phyloP scores from a whole-genome alignment of 2,113 vertebrate species.

The Aplodontia rufa region DNA sequence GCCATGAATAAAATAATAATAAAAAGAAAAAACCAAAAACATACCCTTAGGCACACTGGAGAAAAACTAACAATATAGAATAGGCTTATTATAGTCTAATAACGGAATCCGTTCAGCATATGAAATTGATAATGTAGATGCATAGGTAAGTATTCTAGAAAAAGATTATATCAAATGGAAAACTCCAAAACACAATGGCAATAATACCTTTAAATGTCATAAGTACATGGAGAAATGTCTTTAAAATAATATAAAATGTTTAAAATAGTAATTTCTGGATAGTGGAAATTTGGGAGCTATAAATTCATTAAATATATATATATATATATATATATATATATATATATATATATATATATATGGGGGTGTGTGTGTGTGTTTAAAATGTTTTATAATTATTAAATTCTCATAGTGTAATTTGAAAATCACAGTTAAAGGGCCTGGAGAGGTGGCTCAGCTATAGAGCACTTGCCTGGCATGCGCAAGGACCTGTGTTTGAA shows the following conservation, averaged over 20 bases:
- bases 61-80: neutral
- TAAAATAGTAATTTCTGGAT: neutral
- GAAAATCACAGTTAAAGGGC: constrained; percentile 14
- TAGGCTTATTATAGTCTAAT: neutral
- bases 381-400: neutral
- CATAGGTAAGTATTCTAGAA: neutral
- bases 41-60: neutral
- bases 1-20: neutral
- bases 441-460: too few species aligned
- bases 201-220: neutral
- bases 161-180: neutral
- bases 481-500: too few species aligned
- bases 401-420: neutral
- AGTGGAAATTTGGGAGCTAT: neutral
- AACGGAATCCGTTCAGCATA: neutral
- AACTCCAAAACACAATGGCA: neutral
- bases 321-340: too few species aligned
- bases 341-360: too few species aligned
- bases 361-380: too few species aligned
- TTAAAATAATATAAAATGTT: neutral
- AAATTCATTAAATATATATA: neutral
- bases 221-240: neutral
- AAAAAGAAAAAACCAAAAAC: neutral
- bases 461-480: too few species aligned
- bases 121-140: neutral